Evolutionary conservation across 2,888 invertebrate species (phyloP).

Genomic region (Mesodorylaimus sp.): DNA sequence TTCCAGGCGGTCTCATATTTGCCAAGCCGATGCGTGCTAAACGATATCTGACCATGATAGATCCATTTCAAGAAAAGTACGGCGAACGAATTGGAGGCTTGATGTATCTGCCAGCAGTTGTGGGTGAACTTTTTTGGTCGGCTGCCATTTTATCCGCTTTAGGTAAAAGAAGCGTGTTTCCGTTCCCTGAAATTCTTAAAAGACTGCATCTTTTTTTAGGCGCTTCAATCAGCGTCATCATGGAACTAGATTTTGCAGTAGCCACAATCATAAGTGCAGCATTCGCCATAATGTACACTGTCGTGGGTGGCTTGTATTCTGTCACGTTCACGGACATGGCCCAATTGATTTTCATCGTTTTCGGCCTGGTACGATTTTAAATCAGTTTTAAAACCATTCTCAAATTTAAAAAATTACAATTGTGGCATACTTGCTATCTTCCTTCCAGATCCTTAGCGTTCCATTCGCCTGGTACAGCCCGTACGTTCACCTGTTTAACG

Average conservation of each 20-base stretch:
- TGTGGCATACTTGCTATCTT: no score
- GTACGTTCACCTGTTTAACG: no score
- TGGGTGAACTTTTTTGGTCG: conserved; percentile 94
- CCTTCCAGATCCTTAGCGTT: conserved; percentile 2
- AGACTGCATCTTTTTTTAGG: conserved; percentile 45
- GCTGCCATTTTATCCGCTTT: conserved; percentile 50
- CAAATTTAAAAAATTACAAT: no score
- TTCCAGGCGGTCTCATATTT: conserved; percentile 78
- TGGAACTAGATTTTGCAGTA: conserved; percentile 74
- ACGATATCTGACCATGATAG: conserved; percentile 92
- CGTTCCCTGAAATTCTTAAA: conserved; percentile 3
- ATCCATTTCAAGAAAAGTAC: conserved; percentile 82
- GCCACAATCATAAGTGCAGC: conserved; percentile 79
- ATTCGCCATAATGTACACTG: conserved; percentile 87
- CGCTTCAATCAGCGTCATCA: conserved; percentile 79
- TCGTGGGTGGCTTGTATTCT: conserved; percentile 85
- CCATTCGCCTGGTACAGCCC: conserved; percentile 7
- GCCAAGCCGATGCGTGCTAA: conserved; percentile 87
- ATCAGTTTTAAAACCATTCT: no score
- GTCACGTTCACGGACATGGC: conserved; percentile 95
- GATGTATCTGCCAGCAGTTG: conserved; percentile 75
- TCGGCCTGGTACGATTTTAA: conserved; percentile 54
- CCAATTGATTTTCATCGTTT: conserved; percentile 84
- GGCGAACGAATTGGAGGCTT: conserved; percentile 88
- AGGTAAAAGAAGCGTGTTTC: neutral